Evolutionary conservation across 1,140 invertebrate species (phyloP).

Genomic region (Drosophila pandora): DNA sequence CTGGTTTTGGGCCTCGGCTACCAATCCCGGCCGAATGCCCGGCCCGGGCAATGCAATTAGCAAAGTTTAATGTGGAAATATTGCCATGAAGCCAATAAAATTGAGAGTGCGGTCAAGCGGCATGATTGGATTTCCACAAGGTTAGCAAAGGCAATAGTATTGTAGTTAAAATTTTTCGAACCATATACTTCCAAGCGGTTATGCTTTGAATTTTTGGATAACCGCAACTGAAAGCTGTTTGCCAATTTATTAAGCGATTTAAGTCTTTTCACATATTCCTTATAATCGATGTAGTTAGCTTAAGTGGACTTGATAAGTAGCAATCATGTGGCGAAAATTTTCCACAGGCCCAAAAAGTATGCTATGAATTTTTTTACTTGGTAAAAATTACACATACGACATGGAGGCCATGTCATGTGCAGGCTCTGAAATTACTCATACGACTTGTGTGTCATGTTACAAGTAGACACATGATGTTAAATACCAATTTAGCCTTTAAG

Average conservation of each 20-base stretch:
- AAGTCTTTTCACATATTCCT: background rate
- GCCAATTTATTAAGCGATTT: slow-evolving; percentile 6
- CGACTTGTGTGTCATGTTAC: background rate
- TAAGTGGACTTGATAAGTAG: background rate
- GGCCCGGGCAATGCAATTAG: slow-evolving; percentile 45
- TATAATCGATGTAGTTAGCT: background rate
- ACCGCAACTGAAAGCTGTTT: background rate
- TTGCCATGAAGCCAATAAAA: slow-evolving; percentile 50
- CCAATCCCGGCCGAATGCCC: slow-evolving; percentile 23
- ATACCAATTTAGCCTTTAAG: too few relatives aligned
- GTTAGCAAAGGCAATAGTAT: slow-evolving; percentile 21
- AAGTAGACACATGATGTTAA: too few relatives aligned
- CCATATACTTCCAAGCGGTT: slow-evolving; percentile 3
- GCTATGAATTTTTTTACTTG: background rate
- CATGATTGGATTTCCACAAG: slow-evolving; percentile 39
- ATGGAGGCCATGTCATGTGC: background rate
- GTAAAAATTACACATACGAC: background rate
- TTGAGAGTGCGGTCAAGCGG: slow-evolving; percentile 46
- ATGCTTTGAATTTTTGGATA: slow-evolving; percentile 8
- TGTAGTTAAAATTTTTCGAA: slow-evolving; percentile 28
- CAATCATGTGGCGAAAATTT: background rate
- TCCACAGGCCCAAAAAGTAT: background rate
- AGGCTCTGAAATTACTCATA: background rate
- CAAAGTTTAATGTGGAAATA: slow-evolving; percentile 55
- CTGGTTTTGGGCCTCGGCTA: slow-evolving; percentile 3